A percentile compares a stretch with the other conserved stretches of the same genome.
These are phyloP conservation scores for Zeugodacus cucurbitae DNA, from an alignment of 1,140 invertebrate species.

Conservation along the genomic window DNA sequence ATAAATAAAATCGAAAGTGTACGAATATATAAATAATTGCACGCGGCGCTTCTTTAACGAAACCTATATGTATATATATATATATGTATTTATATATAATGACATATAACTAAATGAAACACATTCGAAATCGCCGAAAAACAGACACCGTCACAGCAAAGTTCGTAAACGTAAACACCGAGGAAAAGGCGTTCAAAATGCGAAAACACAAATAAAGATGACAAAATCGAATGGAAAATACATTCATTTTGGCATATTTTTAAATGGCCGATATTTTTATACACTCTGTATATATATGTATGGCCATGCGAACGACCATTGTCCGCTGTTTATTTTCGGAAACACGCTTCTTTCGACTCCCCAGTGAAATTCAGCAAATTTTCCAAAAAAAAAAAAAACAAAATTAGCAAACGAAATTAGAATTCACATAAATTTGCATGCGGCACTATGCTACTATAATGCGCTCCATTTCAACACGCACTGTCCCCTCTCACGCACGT, in stretches of 20 bases:
- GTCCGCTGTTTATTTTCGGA: neutral
- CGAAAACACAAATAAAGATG: neutral
- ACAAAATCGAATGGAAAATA: neutral
- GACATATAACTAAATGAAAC: no score
- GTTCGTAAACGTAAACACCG: neutral
- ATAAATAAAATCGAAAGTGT: neutral
- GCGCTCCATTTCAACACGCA: neutral
- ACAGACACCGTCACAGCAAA: neutral
- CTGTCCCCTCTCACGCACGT: neutral
- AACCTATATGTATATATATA: no score
- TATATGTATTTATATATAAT: no score
- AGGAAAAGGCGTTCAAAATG: neutral
- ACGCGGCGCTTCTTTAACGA: no score
- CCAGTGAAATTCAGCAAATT: neutral
- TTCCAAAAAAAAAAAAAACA: slow-evolving; percentile 31
- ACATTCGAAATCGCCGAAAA: no score
- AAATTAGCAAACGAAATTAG: slow-evolving; percentile 14
- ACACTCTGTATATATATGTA: neutral
- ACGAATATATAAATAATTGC: no score
- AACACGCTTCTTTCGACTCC: neutral
- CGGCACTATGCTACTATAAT: neutral
- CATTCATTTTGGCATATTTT: neutral
- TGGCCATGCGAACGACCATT: neutral
- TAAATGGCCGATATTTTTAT: neutral
- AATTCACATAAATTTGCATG: slow-evolving; percentile 31